A percentile compares a stretch with the other conserved stretches of the same genome.
These are phyloP conservation scores for Drosophila novamexicana DNA, from an alignment of 1,140 invertebrate genomes.

Conservation along the genomic window DNA sequence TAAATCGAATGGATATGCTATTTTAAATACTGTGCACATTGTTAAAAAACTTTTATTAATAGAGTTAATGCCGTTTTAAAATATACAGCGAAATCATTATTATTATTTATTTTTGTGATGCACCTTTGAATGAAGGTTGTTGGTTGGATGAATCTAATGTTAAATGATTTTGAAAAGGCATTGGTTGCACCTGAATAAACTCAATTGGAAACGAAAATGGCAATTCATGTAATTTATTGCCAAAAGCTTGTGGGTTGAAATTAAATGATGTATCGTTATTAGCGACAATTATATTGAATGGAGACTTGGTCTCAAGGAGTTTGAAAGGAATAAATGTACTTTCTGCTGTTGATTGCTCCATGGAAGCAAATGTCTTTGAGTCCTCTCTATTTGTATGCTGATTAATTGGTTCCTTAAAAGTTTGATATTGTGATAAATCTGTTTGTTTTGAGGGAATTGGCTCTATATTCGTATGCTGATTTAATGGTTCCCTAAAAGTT, in stretches of 20 bases:
- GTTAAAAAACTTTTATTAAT: no score
- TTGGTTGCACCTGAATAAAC: slow-evolving; percentile 68
- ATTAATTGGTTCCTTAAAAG: not conserved
- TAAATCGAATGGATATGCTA: no score
- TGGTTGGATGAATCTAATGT: slow-evolving; percentile 35
- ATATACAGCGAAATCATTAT: no score
- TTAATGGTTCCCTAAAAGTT: not conserved
- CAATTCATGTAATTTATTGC: slow-evolving; percentile 46
- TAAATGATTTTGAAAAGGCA: slow-evolving; percentile 61
- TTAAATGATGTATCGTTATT: slow-evolving; percentile 46
- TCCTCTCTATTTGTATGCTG: slow-evolving; percentile 12
- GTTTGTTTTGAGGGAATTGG: no score
- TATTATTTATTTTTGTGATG: not conserved
- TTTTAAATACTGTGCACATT: no score
- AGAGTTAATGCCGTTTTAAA: no score
- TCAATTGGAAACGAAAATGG: slow-evolving; percentile 64
- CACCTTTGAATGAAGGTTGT: slow-evolving; percentile 10
- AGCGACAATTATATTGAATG: slow-evolving; percentile 44
- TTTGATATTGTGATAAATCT: slow-evolving; percentile 1
- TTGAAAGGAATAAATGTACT: slow-evolving; percentile 45
- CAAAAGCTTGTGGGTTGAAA: slow-evolving; percentile 43
- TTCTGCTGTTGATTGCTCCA: slow-evolving; percentile 46
- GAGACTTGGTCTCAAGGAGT: slow-evolving; percentile 28
- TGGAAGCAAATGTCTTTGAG: slow-evolving; percentile 3
- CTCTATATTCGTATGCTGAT: slow-evolving; percentile 11